Percentiles rank a stretch among this genome's conserved stretches.
These are phyloP conservation scores for Apodemia duryi DNA, from an alignment of 2,888 invertebrate species.

Conservation along the genomic window DNA sequence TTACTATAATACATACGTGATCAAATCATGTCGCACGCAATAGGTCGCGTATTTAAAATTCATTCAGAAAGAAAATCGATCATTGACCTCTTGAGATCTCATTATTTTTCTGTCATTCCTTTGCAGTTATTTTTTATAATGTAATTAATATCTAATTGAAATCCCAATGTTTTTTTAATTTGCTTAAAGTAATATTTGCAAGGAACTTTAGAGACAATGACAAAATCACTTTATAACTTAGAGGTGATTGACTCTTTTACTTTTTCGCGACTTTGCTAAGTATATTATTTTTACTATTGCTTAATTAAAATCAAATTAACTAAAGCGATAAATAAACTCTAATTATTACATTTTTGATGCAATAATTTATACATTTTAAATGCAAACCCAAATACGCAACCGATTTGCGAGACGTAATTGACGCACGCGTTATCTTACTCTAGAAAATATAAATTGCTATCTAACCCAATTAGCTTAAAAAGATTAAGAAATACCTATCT, in stretches of 20 bases:
- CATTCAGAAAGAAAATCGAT: neutral
- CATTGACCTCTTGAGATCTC: neutral
- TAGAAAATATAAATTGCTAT: slow-evolving; percentile 1
- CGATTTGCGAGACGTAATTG: neutral
- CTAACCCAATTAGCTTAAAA: neutral
- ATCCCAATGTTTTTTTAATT: neutral
- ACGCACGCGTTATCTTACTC: neutral
- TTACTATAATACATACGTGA: neutral
- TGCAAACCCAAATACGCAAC: neutral
- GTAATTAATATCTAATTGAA: neutral
- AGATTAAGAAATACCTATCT: neutral
- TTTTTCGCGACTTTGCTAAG: neutral
- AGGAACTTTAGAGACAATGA: neutral
- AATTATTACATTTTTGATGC: neutral
- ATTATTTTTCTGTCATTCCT: neutral
- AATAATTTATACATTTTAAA: slow-evolving; percentile 1
- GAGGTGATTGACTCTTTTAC: neutral
- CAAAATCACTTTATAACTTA: neutral
- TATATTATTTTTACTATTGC: neutral
- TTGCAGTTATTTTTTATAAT: neutral
- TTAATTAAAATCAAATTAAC: neutral
- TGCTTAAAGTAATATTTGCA: neutral
- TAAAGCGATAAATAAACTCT: neutral
- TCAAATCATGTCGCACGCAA: neutral
- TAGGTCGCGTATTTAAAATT: neutral